These are phyloP conservation scores for Falcunculus frontatus DNA, from an alignment of 2,113 vertebrate species.

Conservation along the genomic window DNA sequence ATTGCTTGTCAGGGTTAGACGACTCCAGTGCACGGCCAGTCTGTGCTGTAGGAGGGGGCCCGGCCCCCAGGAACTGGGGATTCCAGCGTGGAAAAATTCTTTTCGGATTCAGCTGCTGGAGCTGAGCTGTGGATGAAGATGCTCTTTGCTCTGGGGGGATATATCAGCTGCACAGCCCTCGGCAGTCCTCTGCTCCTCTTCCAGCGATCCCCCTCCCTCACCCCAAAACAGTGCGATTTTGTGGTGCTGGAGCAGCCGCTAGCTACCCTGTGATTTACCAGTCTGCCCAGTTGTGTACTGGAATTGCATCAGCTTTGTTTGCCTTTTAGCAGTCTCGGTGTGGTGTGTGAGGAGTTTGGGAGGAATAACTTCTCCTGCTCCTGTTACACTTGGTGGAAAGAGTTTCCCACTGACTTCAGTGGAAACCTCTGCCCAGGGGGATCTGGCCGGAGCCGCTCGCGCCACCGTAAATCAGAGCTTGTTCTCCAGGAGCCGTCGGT, in stretches of 20 bases:
- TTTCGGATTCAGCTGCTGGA: rapidly evolving
- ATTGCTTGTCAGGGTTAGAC: rapidly evolving
- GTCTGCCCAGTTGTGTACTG: background rate
- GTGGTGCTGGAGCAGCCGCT: rapidly evolving
- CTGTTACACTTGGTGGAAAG: background rate
- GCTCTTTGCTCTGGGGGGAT: background rate
- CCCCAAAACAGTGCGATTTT: background rate
- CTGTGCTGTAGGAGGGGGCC: background rate
- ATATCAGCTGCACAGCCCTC: background rate
- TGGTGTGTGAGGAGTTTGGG: background rate
- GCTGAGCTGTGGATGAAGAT: background rate
- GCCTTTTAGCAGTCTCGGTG: background rate
- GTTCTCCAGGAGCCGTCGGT: rapidly evolving
- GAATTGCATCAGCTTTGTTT: background rate
- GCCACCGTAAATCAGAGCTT: background rate
- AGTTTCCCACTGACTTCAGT: background rate
- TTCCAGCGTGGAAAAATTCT: background rate
- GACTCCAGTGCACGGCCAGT: background rate
- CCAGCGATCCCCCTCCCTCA: rapidly evolving
- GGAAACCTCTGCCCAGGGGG: background rate
- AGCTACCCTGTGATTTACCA: rapidly evolving
- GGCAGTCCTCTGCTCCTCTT: rapidly evolving
- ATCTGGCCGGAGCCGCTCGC: rapidly evolving
- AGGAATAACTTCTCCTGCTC: background rate
- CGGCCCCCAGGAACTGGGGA: rapidly evolving